phyloP scores from a whole-genome alignment of 2,888 invertebrate genomes.

The Leptarthrus brevirostris region DNA sequence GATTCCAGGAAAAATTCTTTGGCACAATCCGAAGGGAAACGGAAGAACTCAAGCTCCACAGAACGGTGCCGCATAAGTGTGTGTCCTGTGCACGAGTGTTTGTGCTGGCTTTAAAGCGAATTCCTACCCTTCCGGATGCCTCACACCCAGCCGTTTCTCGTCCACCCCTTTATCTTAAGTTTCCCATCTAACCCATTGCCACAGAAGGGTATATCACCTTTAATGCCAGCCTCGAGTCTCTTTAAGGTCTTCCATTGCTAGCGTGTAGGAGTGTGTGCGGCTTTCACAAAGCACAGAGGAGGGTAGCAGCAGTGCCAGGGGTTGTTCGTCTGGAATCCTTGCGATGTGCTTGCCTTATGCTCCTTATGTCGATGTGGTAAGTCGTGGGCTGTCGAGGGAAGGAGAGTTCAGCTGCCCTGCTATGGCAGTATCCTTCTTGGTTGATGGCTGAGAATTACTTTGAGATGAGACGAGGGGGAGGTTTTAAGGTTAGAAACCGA shows the following conservation, averaged over 20 bases:
- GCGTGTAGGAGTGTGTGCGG: slow-evolving; percentile 43
- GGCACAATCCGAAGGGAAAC: slow-evolving; percentile 43
- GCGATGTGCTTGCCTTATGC: slow-evolving; percentile 47
- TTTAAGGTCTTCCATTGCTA: slow-evolving; percentile 42
- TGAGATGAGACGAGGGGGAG: slow-evolving; percentile 30
- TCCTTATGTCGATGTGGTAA: slow-evolving; percentile 47
- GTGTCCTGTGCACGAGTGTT: background rate
- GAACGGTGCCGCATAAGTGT: slow-evolving; percentile 21
- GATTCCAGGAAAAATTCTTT: slow-evolving; percentile 33
- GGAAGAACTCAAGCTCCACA: slow-evolving; percentile 38
- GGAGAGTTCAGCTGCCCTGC: slow-evolving; percentile 45
- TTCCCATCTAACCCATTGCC: slow-evolving; percentile 45
- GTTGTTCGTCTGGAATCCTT: slow-evolving; percentile 49
- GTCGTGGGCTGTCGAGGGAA: slow-evolving; percentile 25
- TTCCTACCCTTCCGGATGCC: slow-evolving; percentile 46
- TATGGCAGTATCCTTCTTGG: slow-evolving; percentile 42
- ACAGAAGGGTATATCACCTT: slow-evolving; percentile 34
- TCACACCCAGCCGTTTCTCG: background rate
- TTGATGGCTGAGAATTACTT: slow-evolving; percentile 46
- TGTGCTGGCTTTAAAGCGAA: slow-evolving; percentile 47
- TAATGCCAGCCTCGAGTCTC: slow-evolving; percentile 30
- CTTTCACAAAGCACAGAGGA: slow-evolving; percentile 16
- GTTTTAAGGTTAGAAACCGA: slow-evolving; percentile 43
- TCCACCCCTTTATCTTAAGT: slow-evolving; percentile 47
- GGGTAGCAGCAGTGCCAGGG: slow-evolving; percentile 44